These are phyloP conservation scores for Phasia obesa DNA, from an alignment of 2,888 invertebrate genomes.

Conservation along the genomic window DNA sequence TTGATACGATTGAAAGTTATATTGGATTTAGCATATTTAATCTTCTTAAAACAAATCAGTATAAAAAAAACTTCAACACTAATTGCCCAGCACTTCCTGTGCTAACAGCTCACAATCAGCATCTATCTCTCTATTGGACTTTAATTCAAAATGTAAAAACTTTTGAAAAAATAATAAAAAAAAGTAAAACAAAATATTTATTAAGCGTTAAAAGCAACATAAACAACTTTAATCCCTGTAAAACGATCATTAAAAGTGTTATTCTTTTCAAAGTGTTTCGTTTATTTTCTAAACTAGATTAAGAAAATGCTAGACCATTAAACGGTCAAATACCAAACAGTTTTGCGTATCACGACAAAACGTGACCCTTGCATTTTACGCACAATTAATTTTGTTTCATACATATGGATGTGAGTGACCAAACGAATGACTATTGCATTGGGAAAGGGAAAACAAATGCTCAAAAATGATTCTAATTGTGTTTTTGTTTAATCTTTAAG, in stretches of 20 bases:
- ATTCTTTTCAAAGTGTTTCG: not conserved
- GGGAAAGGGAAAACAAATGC: not conserved
- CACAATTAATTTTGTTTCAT: slow-evolving; percentile 60
- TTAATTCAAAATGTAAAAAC: not conserved
- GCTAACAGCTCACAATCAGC: not conserved
- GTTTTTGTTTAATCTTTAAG: slow-evolving; percentile 40
- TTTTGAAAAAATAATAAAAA: too few species aligned
- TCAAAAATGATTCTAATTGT: slow-evolving; percentile 46
- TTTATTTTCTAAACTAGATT: slow-evolving; percentile 21
- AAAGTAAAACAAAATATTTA: too few species aligned
- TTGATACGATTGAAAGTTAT: too few species aligned
- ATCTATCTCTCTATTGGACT: slow-evolving; percentile 26
- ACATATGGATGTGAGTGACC: slow-evolving; percentile 32
- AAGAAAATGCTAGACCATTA: slow-evolving; percentile 20
- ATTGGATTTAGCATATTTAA: not conserved
- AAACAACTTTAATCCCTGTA: slow-evolving; percentile 30
- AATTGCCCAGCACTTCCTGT: slow-evolving; percentile 47
- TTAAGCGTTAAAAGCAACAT: slow-evolving; percentile 56
- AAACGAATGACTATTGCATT: slow-evolving; percentile 15
- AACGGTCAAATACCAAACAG: slow-evolving; percentile 11
- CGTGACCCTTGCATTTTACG: slow-evolving; percentile 66
- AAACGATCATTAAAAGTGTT: slow-evolving; percentile 18
- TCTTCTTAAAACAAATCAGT: not conserved
- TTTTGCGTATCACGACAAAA: slow-evolving; percentile 49
- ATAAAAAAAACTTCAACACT: not conserved